Evolutionary conservation across 2,797 vertebrate genomes (phyloP), one percentile per base, ranked within the genome.

Genomic region (Anomalospiza imberbis): DNA sequence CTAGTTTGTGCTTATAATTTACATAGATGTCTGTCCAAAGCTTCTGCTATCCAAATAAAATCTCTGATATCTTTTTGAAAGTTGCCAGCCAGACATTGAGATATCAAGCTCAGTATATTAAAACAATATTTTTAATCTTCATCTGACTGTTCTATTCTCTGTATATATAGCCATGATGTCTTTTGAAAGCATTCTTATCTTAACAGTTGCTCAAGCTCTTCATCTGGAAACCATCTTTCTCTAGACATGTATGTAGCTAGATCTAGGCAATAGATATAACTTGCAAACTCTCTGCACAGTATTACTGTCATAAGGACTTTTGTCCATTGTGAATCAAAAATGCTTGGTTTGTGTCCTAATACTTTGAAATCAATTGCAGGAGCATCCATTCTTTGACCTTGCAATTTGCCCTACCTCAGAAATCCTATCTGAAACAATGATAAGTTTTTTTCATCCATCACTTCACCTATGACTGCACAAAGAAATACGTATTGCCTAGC

Each of bases 181-280:
- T 72, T 81, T 55, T 91, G 76, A 88, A 94, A 80, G 45, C 70
- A 65, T 89, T 96, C 76, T 94, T 91, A 90, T 88, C 79, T 88
- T 72, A 51, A 65, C 50, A 55, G 83, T 78, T 96, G n/a, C 48
- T 86, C n/a, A 72, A 75, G 32, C 6, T 81, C 10, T 91, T 94
- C 66, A 89, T 93, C 94, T 95, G 90, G 91, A 95, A 82, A 53
- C 74, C 44, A 81, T 88, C 40, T 90, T 91, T 82, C 75, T 58
- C 60, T 81, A 48, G 88, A 55, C 20, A 12, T 20, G 3, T 72
- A 51, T 86, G 62, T 88, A 55, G 44, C 48, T 91, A 58, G 44
- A 75, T 72, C 38, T 40, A 89, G 67, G 25, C 80, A 71, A 60
- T 48, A 22, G 3, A 16, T 38, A 34, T 11, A 12, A 86, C 9